Percentiles rank a stretch among this genome's conserved stretches.
Conservation (phyloP, 1,140 invertebrate species). For the Drosophila ficusphila region DNA sequence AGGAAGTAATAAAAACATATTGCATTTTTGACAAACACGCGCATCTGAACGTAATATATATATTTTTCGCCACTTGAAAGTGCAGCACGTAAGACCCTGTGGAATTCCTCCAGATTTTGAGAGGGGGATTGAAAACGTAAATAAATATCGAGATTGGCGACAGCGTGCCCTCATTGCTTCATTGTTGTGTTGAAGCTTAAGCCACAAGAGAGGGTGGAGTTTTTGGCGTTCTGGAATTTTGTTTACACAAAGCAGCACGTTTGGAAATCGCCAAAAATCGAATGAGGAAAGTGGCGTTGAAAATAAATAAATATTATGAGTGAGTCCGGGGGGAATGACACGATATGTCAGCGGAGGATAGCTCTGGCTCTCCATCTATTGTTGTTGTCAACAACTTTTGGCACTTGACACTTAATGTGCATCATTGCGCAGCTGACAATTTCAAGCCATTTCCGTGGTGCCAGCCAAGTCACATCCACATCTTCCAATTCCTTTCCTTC, state of each 20-base stretch:
- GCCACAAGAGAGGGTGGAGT: constrained; percentile 47
- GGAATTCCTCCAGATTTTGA: constrained; percentile 36
- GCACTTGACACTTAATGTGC: constrained; percentile 81
- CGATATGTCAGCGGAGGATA: constrained; percentile 36
- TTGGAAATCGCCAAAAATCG: constrained; percentile 61
- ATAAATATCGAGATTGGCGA: constrained; percentile 72
- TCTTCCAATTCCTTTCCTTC: constrained; percentile 17
- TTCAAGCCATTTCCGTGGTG: constrained; percentile 79
- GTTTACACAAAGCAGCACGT: constrained; percentile 70
- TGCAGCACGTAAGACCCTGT: constrained; percentile 52
- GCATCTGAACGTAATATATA: constrained; percentile 33
- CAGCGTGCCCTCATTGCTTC: constrained; percentile 24
- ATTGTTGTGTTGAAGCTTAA: constrained; percentile 32
- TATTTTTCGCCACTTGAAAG: constrained; percentile 36
- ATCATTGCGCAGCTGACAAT: constrained; percentile 81
- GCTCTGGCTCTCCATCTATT: constrained; percentile 16
- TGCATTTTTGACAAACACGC: constrained; percentile 47
- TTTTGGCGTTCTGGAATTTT: constrained; percentile 32
- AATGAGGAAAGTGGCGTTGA: constrained; percentile 38
- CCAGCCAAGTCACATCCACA: constrained; percentile 52
- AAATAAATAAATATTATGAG: constrained; percentile 70
- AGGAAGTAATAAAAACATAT: constrained; percentile 45
- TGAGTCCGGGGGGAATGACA: constrained; percentile 39
- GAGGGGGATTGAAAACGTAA: constrained; percentile 52
- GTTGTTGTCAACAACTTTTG: constrained; percentile 79